A percentile compares a stretch with the other conserved stretches of the same genome.
Evolutionary conservation across 1,140 invertebrate genomes (phyloP).

Genomic region (Eubasilissa regina): DNA sequence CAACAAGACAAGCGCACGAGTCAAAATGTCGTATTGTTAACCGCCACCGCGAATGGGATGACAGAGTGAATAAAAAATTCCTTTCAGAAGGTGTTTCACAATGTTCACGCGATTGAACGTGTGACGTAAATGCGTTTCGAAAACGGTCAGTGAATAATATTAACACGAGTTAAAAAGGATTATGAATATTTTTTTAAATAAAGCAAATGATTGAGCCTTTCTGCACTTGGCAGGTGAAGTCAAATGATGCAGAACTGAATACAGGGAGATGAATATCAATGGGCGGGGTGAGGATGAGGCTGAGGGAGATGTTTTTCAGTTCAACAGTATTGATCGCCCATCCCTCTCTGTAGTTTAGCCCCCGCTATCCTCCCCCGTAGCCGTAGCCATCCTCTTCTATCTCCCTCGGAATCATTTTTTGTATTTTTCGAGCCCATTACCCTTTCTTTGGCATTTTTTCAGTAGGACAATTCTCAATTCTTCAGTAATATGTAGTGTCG

Average conservation of each 20-base stretch:
- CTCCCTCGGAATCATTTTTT: constrained; percentile 3
- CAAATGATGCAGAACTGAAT: neutral
- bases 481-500: no score
- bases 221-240: neutral
- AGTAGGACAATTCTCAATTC: no score
- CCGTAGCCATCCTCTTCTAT: neutral
- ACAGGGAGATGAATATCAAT: neutral
- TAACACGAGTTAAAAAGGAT: neutral
- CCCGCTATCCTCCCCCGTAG: neutral
- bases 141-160: no score
- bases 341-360: constrained; percentile 1
- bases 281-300: neutral
- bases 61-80: no score
- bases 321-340: constrained; percentile 47
- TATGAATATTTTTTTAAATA: neutral
- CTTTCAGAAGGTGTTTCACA: no score
- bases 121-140: no score
- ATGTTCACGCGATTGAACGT: no score
- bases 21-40: no score
- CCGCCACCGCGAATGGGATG: no score
- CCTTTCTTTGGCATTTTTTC: neutral
- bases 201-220: neutral
- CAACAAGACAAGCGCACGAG: no score
- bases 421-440: neutral
- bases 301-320: constrained; percentile 27